Evolutionary conservation across 2,888 invertebrate genomes (phyloP).

Genomic region (Bombylius major): DNA sequence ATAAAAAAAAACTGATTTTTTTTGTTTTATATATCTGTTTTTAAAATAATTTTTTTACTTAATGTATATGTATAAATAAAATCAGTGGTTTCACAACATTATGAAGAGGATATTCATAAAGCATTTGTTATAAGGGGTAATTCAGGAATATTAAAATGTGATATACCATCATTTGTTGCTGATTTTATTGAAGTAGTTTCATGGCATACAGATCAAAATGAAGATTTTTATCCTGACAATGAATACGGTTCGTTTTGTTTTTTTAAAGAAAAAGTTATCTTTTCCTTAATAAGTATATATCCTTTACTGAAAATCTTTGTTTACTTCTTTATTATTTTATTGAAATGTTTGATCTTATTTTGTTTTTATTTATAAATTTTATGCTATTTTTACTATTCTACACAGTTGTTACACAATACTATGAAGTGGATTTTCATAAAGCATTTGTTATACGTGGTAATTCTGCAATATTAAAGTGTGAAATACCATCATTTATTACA

Average conservation of each 20-base stretch:
- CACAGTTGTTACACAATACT: constrained; percentile 77
- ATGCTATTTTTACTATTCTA: background rate
- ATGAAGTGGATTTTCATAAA: constrained; percentile 84
- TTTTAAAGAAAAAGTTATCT: background rate
- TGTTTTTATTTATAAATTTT: too few relatives aligned
- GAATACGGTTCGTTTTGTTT: constrained; percentile 34
- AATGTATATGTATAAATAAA: background rate
- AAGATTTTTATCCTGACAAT: constrained; percentile 34
- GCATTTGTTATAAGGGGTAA: constrained; percentile 85
- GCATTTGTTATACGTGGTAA: constrained; percentile 85
- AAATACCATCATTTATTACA: constrained; percentile 83
- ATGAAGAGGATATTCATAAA: constrained; percentile 84
- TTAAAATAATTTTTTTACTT: background rate
- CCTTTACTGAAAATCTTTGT: background rate
- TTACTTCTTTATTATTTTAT: too few relatives aligned
- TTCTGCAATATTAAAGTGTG: constrained; percentile 77
- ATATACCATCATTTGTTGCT: constrained; percentile 83
- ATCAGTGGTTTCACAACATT: constrained; percentile 77
- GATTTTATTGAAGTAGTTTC: constrained; percentile 81
- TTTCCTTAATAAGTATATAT: background rate
- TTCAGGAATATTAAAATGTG: constrained; percentile 77
- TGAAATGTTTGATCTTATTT: too few relatives aligned
- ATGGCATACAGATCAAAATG: constrained; percentile 64
- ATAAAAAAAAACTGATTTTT: background rate
- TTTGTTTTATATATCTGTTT: background rate